Conservation (phyloP, 2,888 invertebrate species). For the Drosophila borealis region DNA sequence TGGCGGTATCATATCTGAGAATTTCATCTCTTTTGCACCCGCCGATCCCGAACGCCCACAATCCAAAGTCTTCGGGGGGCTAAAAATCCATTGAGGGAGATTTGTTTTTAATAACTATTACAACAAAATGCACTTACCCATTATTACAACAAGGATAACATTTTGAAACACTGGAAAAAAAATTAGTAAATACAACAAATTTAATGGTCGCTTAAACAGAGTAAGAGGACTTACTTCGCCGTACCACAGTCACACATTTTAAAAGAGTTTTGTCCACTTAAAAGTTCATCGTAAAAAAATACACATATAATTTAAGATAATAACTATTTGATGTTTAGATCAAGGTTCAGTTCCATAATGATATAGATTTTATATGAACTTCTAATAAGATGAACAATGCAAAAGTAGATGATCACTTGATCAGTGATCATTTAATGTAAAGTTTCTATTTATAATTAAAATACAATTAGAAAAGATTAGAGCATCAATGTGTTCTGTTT, state of each 20-base stretch:
- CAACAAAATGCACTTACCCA: slow-evolving; percentile 24
- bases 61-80: neutral
- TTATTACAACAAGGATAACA: neutral
- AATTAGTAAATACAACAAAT: neutral
- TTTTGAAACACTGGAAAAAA: slow-evolving; percentile 1
- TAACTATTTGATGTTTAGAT: slow-evolving; percentile 34
- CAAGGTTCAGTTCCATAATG: slow-evolving; percentile 16
- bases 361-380: neutral
- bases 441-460: no score
- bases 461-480: no score
- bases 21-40: slow-evolving; percentile 45
- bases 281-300: slow-evolving; percentile 26
- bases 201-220: neutral
- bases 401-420: no score
- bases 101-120: neutral
- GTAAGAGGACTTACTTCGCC: slow-evolving; percentile 34
- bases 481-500: no score
- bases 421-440: no score
- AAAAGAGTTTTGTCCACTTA: slow-evolving; percentile 32
- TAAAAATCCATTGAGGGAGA: neutral
- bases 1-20: slow-evolving; percentile 55
- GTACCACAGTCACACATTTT: slow-evolving; percentile 43
- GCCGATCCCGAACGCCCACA: slow-evolving; percentile 2
- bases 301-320: slow-evolving; percentile 36
- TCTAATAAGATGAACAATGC: neutral